phyloP scores from a whole-genome alignment of 2,113 vertebrate species.

The Scolopax mira region DNA sequence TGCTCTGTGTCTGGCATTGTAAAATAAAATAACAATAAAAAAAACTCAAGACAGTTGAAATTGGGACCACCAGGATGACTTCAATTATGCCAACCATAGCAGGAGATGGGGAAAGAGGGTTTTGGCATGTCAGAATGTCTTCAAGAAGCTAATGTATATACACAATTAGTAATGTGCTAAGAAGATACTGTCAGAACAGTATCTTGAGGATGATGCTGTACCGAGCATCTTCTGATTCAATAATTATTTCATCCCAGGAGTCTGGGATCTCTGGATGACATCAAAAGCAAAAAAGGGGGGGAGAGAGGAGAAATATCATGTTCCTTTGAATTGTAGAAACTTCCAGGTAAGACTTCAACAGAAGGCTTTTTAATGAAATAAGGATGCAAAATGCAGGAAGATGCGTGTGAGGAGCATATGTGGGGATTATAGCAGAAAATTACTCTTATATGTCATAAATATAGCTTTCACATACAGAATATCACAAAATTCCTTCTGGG shows the following conservation, averaged over 20 bases:
- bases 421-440: neutral
- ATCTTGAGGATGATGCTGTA: neutral
- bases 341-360: neutral
- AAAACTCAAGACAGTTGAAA: neutral
- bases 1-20: neutral
- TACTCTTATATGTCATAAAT: neutral
- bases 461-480: neutral
- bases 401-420: neutral
- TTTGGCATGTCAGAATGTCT: neutral
- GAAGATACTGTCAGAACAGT: neutral
- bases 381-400: neutral
- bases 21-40: neutral
- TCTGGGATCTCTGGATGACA: neutral
- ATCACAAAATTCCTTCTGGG: neutral
- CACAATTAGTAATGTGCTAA: neutral
- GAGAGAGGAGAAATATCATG: neutral
- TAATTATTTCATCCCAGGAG: neutral
- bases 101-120: neutral
- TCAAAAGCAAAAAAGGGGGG: rapidly evolving
- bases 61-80: neutral
- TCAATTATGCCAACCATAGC: neutral
- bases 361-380: neutral
- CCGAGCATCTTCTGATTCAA: neutral
- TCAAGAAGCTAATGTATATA: neutral
- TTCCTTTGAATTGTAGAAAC: neutral